A percentile compares a stretch with the other conserved stretches of the same genome.
Evolutionary conservation across 2,888 invertebrate species (phyloP).

Genomic region (Lottia scabra): DNA sequence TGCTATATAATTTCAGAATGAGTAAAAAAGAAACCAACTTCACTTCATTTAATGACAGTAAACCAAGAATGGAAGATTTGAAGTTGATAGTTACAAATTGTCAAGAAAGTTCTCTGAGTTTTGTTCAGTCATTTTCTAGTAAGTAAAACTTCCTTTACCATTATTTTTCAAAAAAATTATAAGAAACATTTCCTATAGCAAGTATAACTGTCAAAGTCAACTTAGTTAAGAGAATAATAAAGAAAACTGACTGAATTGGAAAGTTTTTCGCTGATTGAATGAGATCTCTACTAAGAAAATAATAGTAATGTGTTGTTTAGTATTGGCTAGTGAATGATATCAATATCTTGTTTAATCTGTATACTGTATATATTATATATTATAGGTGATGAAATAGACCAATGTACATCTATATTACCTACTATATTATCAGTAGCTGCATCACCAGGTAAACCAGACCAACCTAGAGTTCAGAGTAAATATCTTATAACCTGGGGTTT

Average conservation of each 20-base stretch:
- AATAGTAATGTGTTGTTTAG: too few species aligned
- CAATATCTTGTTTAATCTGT: too few species aligned
- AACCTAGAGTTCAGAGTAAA: slow-evolving; percentile 54
- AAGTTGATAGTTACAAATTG: not conserved
- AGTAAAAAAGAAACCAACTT: not conserved
- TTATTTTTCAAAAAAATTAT: too few species aligned
- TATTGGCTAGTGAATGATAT: too few species aligned
- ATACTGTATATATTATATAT: too few species aligned
- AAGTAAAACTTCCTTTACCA: not conserved
- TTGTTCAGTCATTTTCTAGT: not conserved
- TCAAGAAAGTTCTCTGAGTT: not conserved
- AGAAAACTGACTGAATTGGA: too few species aligned
- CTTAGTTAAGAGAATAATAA: too few species aligned
- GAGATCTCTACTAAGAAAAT: too few species aligned
- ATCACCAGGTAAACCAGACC: slow-evolving; percentile 24
- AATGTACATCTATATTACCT: slow-evolving; percentile 48
- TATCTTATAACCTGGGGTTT: slow-evolving; percentile 65
- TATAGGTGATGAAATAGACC: slow-evolving; percentile 42
- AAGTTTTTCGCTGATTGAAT: too few species aligned
- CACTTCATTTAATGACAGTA: not conserved
- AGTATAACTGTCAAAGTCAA: too few species aligned
- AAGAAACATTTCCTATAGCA: too few species aligned
- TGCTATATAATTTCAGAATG: not conserved
- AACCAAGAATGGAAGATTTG: not conserved
- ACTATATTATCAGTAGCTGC: slow-evolving; percentile 43